phyloP scores from a whole-genome alignment of 2,113 vertebrate genomes.

The Tupaia chinensis region DNA sequence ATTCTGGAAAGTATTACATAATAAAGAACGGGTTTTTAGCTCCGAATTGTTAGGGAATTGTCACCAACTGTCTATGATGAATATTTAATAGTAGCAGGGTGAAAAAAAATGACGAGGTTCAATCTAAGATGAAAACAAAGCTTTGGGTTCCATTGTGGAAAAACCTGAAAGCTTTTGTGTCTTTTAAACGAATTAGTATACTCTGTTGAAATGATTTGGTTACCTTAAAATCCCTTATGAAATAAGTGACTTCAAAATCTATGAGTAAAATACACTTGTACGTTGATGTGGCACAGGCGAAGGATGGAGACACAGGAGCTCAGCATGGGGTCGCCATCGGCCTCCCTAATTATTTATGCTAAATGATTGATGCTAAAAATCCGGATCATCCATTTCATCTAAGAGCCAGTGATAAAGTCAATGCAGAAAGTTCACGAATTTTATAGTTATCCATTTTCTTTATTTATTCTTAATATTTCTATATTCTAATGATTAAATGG shows the following conservation, averaged over 20 bases:
- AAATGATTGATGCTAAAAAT: slow-evolving; percentile 75
- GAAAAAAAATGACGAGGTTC: not conserved
- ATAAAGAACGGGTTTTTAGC: not conserved
- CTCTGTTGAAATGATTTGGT: slow-evolving; percentile 77
- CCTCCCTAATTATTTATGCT: slow-evolving; percentile 62
- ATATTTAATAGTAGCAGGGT: not conserved
- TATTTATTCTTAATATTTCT: slow-evolving; percentile 55
- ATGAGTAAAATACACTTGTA: slow-evolving; percentile 81
- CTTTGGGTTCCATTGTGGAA: not conserved
- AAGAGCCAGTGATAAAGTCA: not conserved
- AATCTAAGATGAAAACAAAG: slow-evolving; percentile 57
- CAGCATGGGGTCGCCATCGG: slow-evolving; percentile 68
- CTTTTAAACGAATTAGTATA: slow-evolving; percentile 75
- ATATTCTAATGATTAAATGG: slow-evolving; percentile 5
- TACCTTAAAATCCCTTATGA: slow-evolving; percentile 80
- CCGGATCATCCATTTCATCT: slow-evolving; percentile 10
- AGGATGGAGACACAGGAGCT: slow-evolving; percentile 80
- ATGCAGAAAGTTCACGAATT: slow-evolving; percentile 70
- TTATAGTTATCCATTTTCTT: slow-evolving; percentile 74
- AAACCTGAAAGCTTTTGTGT: not conserved
- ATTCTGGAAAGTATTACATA: slow-evolving; percentile 43
- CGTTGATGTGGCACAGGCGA: slow-evolving; percentile 78
- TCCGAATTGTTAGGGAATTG: slow-evolving; percentile 21
- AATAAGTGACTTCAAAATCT: slow-evolving; percentile 73
- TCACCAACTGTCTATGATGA: not conserved